These are phyloP conservation scores for Popillia japonica DNA, from an alignment of 1,140 invertebrate genomes.

Conservation along the genomic window DNA sequence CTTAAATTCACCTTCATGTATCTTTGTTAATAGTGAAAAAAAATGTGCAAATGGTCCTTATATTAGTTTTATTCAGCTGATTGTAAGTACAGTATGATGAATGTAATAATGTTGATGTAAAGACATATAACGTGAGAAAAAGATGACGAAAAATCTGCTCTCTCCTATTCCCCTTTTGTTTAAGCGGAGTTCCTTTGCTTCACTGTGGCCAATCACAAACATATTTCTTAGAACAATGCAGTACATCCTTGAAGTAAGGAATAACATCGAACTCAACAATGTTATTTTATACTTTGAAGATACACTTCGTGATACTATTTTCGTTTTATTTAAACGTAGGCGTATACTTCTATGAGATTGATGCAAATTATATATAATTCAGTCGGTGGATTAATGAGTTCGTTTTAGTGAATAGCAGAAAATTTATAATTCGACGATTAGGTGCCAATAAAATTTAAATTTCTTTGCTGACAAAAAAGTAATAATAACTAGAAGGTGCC, in stretches of 20 bases:
- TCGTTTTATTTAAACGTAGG: slow-evolving; percentile 3
- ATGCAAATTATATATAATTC: not conserved
- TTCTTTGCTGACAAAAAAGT: no score
- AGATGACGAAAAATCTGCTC: slow-evolving; percentile 40
- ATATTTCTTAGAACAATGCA: slow-evolving; percentile 15
- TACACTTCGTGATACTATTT: not conserved
- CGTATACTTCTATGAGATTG: not conserved
- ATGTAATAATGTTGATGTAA: not conserved
- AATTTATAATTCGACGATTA: not conserved
- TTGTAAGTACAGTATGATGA: slow-evolving; percentile 35
- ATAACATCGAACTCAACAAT: no score
- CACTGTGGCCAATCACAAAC: slow-evolving; percentile 49
- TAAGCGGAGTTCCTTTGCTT: slow-evolving; percentile 38
- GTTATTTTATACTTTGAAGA: no score
- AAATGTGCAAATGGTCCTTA: slow-evolving; percentile 44
- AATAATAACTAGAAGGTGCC: no score
- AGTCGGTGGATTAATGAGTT: no score
- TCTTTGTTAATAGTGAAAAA: slow-evolving; percentile 36
- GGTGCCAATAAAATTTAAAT: not conserved
- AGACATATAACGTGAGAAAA: not conserved
- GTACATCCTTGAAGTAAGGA: no score
- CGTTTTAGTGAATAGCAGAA: no score
- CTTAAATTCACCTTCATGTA: slow-evolving; percentile 30
- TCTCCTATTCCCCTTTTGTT: slow-evolving; percentile 41
- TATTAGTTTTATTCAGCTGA: slow-evolving; percentile 42